Evolutionary conservation across 2,113 vertebrate species (phyloP), one percentile per base, ranked within the genome.

Genomic region (Entomyzon cyanotis): DNA sequence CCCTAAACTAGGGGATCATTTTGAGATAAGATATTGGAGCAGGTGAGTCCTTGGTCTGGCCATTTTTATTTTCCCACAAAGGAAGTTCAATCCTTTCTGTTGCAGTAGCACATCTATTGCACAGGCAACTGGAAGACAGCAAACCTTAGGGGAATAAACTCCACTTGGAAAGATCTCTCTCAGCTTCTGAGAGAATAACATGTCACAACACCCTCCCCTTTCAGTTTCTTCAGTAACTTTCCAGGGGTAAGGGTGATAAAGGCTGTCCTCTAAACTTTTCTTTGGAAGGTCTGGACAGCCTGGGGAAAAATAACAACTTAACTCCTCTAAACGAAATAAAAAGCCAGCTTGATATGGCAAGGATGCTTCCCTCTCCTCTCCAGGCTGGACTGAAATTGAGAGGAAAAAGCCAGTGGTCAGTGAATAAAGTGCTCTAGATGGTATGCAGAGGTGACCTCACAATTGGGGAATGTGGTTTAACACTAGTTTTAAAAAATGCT

Each of bases 401-500:
- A 85, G 67, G 18, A n/a, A 79, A 95, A 90, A 80, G 55, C 0
- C 70, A 87, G 17, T 88, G 70, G 53, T 69, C n/a, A 85, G 67
- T 76, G 90, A 83, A 90, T 35, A 80, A 83, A 81, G 24, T 76
- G 46, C 58, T 93, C 94, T 53, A 92, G 62, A 56, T 4, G 3
- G 65, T 52, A 91, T 10, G 1, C 5, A 83, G 75, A 77, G 46
- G 56, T 83, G 85, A 95, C 15, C 59, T 93, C 88, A 80, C 63
- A 74, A 47, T 0, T 80, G 27, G 35, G 75, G 83, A 94, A 94
- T 88, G 88, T 14, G 30, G 59, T 90, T 91, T 83, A 94, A 82
- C 50, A 60, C 70, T 76, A 62, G 53, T 90, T 90, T 79, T 92
- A 88, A 50, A 77, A 95, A 93, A 79, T 24, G 60, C 81, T 93